These are phyloP conservation scores for Cephus pygmeus DNA, from an alignment of 2,888 invertebrate genomes.

Conservation along the genomic window DNA sequence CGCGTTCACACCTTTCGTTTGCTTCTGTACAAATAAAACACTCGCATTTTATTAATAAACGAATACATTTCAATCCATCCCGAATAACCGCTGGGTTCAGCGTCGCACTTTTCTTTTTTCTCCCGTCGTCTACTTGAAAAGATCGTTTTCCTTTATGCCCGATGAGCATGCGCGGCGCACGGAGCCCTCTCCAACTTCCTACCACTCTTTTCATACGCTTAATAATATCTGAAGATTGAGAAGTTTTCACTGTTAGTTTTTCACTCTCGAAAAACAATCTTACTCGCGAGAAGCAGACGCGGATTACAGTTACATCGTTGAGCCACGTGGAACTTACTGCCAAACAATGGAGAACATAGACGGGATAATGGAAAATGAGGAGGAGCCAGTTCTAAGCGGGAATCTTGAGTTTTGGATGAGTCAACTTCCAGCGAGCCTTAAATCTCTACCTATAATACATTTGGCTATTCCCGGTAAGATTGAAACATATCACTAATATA, in stretches of 20 bases:
- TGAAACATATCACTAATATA: conserved; percentile 12
- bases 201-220: neutral
- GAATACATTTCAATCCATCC: too few relatives aligned
- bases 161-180: too few relatives aligned
- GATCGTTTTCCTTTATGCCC: too few relatives aligned
- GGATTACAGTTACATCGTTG: neutral
- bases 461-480: conserved; percentile 80
- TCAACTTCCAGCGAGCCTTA: conserved; percentile 71
- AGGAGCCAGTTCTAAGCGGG: conserved; percentile 35
- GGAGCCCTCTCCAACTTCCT: too few relatives aligned
- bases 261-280: neutral
- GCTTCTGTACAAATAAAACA: too few relatives aligned
- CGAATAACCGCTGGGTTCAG: too few relatives aligned
- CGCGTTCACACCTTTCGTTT: too few relatives aligned
- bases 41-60: too few relatives aligned
- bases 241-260: neutral
- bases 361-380: neutral
- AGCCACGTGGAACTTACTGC: conserved; percentile 5
- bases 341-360: neutral
- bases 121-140: too few relatives aligned
- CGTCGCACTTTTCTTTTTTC: too few relatives aligned
- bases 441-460: conserved; percentile 74
- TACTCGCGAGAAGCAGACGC: neutral
- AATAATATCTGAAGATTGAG: neutral
- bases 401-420: conserved; percentile 80